Percentiles rank a stretch among this genome's conserved stretches.
These are phyloP conservation scores for Cepaea nemoralis DNA, from an alignment of 1,140 invertebrate species.

Conservation along the genomic window DNA sequence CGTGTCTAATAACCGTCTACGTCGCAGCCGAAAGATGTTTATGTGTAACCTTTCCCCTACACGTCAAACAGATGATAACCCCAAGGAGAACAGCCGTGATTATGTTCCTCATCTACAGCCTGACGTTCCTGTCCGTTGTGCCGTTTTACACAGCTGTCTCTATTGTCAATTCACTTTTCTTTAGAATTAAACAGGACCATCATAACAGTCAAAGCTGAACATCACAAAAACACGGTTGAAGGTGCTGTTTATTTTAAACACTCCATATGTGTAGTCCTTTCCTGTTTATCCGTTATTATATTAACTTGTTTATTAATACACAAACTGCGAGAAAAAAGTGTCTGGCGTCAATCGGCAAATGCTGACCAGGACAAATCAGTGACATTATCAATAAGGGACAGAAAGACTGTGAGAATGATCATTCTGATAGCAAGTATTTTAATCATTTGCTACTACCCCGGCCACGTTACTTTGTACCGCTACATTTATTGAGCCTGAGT, in stretches of 20 bases:
- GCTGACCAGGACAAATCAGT: neutral
- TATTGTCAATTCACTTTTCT: neutral
- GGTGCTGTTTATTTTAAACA: neutral
- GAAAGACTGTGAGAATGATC: neutral
- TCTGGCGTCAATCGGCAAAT: neutral
- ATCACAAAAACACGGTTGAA: no score
- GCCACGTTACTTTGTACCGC: neutral
- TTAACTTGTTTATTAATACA: neutral
- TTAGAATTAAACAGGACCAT: neutral
- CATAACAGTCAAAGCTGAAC: neutral
- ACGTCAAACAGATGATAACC: neutral
- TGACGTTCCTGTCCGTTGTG: neutral
- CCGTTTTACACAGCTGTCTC: neutral
- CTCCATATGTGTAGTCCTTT: neutral
- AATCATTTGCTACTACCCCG: neutral
- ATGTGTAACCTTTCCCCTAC: neutral
- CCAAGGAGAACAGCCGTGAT: neutral
- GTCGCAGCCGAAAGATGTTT: constrained; percentile 6
- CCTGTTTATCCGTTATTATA: neutral
- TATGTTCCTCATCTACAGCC: neutral
- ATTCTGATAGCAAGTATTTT: neutral
- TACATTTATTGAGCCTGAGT: constrained; percentile 3
- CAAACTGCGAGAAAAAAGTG: neutral
- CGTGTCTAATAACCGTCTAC: neutral
- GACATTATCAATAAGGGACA: neutral